Evolutionary conservation across 2,113 vertebrate species (phyloP), one percentile per base, ranked within the genome.

Genomic region (Falco punctatus): DNA sequence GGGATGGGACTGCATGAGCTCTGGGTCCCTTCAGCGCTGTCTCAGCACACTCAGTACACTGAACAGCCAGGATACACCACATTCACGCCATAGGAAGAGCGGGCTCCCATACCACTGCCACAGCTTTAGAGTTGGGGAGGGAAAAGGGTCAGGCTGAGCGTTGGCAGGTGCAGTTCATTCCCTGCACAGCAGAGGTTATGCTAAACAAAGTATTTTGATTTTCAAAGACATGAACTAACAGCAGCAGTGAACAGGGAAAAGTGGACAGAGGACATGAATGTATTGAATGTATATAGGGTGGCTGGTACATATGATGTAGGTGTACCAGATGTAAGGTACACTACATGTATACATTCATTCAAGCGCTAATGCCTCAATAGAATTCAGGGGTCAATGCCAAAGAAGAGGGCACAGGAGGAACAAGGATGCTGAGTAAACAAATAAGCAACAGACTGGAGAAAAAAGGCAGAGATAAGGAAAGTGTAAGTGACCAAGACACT

Each of bases 61-160:
- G 3, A 19, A 20, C 0, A 2, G 42, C 17, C 7, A 10, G n/a
- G 46, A 48, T 9, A 24, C 35, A 6, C 32, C 14, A 10, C 18
- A 8, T 18, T 11, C 11, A 2, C 17, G 21, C 71, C 22, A 8
- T 13, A 49, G 49, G 84, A 80, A 14, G 24, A 57, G 46, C 0
- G 0, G 0, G 1, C 15, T 44, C n/a, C 59, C 0, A 0, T 13
- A 12, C 21, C 32, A 8, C 15, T 11, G 23, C 24, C 2, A 1
- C 26, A 71, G 57, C 35, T 58, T 83, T 26, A 23, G 38, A 15
- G 10, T 21, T 64, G 48, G 13, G 33, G 21, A 71, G 9, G 18
- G 26, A n/a, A 20, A 58, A 66, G 28, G 17, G 13, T 27, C 32
- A 49, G 42, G 23, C 38, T 38, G 51, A 74, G 55, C 22, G 11